Evolutionary conservation across 2,888 invertebrate genomes (phyloP), one percentile per base, ranked within the genome.

Genomic region (Rhopalosiphum nymphaeae): DNA sequence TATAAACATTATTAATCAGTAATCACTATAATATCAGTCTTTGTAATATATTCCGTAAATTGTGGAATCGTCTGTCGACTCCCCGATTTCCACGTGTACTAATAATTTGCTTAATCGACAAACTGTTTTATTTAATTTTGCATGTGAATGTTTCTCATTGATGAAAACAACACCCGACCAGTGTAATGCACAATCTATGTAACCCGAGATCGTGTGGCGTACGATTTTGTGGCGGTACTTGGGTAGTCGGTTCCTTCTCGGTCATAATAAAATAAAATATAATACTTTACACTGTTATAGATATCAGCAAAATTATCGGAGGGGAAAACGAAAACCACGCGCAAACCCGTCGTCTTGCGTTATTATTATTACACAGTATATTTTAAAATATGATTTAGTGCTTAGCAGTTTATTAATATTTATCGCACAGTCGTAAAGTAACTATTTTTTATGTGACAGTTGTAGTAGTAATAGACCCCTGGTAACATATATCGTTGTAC

Each of bases 141-240:
- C 91, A 36, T 84, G 78, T 91, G 91, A 91, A 91, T 91, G 85
- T 85, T 85, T 85, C 21, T 26, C 11, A 57, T 26, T 3, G 25
- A 89, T 26, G 26, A 26, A 46, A 46, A 56, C 44, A 90, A 21
- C 44, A 61, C 29, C 29, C 46, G 16, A 36, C 13, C 29, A 61
- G 16, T 3, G 36, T 78, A 53, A 93, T 89, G 78, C 9, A 53
- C 29, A 78, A 89, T 89, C 67, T 89, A n/a, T 53, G 92, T 91
- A 84, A 91, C 53, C 42, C 78, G 91, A 84, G 84, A 86, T 78
- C 78, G 78, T 36, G 21, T 78, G 78, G 36, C 36, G 36, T 78
- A 78, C 36, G 78, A 78, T 78, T 36, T 21, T 36, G 36, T 78
- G 78, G 78, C 9, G 78, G 78, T 78, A 78, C 36, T 78, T 21